Base-by-base conservation (phyloP, 2,888 invertebrate genomes). In the Mylabris sibirica region DNA sequence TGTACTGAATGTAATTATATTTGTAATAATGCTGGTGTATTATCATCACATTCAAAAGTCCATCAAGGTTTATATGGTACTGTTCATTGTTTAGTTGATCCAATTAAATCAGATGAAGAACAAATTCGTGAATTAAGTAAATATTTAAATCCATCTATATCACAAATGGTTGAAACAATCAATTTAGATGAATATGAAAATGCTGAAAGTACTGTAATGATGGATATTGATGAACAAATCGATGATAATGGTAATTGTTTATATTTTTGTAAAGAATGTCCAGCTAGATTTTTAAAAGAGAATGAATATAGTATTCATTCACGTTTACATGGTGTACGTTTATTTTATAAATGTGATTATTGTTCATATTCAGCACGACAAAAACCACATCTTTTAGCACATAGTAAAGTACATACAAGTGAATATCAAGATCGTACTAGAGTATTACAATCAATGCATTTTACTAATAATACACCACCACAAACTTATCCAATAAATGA, bases 1-100 rank as follows among this genome's bases (percentile, higher is more conserved):
- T 95, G 95, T 82, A 88, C 90, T 17, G 91, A 93, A 79, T 95
- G 95, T 82, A 93, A 92, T 83, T 95, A 93, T 79, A 89, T 91
- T 24, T 93, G 93, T 80, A 90, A 92, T 68, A 92, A 90, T 76
- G 90, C 91, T 11, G 90, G 89, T 9, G 88, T 91, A 60, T 85
- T 94, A 75, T 89, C 92, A 0, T 88, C 90, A 24, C 92, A 94
- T 84, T 89, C 90, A 34, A 93, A 93, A 81, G 91, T 92, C 34
- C 95, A 95, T 80, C 90, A 89, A 70, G 91, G 91, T 70, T 86
- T 90, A 70, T 89, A 91, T 75, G 92, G 92, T 0, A 89, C 89
- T n/a, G 90, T 92, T 63, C 91, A 92, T 78, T 90, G 92, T 75
- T 87, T 90, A 5, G 92, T 92, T 2, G 92, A 93, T 79, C 81